Percentiles rank a stretch among this genome's conserved stretches.
Conservation (phyloP, 2,888 invertebrate species). For the Ochropleura plecta region DNA sequence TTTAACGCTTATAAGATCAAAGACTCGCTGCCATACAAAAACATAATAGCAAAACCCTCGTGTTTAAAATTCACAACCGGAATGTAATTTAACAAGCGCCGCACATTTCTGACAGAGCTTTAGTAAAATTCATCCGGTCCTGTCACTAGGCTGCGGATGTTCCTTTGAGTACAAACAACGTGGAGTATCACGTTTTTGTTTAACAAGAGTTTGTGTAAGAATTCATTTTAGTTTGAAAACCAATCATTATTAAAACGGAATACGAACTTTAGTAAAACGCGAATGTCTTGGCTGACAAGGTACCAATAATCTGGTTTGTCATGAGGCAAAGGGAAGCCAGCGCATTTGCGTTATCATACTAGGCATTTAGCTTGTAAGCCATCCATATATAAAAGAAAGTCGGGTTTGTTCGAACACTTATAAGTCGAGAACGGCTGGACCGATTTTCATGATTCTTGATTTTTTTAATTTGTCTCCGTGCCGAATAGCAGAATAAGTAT, state of each 20-base stretch:
- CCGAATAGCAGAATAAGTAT: no score
- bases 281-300: neutral
- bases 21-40: neutral
- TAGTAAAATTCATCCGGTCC: constrained; percentile 49
- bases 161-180: constrained; percentile 20
- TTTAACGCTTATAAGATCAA: constrained; percentile 8
- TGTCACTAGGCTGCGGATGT: constrained; percentile 1
- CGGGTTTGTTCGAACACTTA: neutral
- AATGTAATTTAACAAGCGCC: constrained; percentile 37
- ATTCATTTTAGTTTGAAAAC: neutral
- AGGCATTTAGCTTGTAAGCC: neutral
- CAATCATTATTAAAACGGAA: neutral
- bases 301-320: neutral
- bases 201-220: neutral
- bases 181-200: neutral
- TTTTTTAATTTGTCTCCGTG: no score
- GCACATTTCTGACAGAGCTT: constrained; percentile 31
- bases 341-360: neutral
- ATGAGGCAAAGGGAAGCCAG: neutral
- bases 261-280: neutral
- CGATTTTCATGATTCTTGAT: no score
- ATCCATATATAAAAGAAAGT: neutral
- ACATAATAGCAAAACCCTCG: constrained; percentile 16
- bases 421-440: no score
- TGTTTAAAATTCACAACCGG: constrained; percentile 29